Evolutionary conservation across 2,797 vertebrate genomes (phyloP), one percentile per base, ranked within the genome.

Genomic region (Myripristis murdjan): DNA sequence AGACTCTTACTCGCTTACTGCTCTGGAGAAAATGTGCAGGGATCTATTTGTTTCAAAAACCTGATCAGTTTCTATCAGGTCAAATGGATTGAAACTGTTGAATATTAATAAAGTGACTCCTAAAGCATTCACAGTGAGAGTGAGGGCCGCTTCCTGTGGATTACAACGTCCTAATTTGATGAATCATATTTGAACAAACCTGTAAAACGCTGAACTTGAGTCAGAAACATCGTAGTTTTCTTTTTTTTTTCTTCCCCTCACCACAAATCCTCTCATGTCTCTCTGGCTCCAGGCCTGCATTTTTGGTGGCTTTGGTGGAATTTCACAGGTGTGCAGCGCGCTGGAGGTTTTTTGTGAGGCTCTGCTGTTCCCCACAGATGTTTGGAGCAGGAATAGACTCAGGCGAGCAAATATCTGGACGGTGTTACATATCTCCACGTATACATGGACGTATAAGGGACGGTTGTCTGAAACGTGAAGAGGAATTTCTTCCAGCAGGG

Each of bases 301-400:
- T 85, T 85, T 83, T 71, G 49, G 82, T 71, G 74, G 74, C 54
- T 75, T 77, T 37, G 23, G 77, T 81, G 88, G 87, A 85, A 90
- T 92, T 86, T 91, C 82, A 82, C 91, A 90, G 80, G 79, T 87
- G 81, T 78, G 54, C 59, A 22, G 54, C 68, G 90, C 73, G 91
- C 79, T 77, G 70, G 61, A 71, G 69, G 64, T 62, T 65, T 44
- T 70, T 83, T n/a, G 63, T 82, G 70, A 77, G 77, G 54, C 56
- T 9, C 28, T 51, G 35, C 76, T 66, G 56, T 75, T 74, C 51
- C 39, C 69, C 68, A n/a, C 81, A 84, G 76, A 89, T 69, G 74
- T 86, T 82, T 67, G 74, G 76, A 85, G 64, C 83, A 53, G 72
- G 75, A 55, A 23, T 35, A 15, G 52, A 79, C 55, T 61, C 55